Percentiles rank a stretch among this genome's conserved stretches.
Evolutionary conservation across 2,888 invertebrate species (phyloP).

Genomic region (Epiblema foenella): DNA sequence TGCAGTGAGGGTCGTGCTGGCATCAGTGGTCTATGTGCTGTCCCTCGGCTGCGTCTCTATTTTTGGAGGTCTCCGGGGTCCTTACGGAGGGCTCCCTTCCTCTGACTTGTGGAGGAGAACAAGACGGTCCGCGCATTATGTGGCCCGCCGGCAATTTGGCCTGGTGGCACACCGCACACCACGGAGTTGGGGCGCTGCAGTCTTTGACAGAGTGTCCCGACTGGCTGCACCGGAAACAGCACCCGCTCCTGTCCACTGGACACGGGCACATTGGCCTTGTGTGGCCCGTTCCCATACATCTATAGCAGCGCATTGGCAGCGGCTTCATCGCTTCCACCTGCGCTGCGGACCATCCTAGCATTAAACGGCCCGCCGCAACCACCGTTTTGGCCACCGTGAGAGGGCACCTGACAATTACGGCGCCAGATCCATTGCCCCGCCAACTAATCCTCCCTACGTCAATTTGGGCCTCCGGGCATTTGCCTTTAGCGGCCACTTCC

Average conservation of each 20-base stretch:
- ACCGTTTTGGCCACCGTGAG: not conserved
- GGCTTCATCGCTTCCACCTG: not conserved
- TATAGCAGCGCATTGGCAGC: conserved; percentile 4
- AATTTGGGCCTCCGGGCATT: not conserved
- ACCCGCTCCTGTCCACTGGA: not conserved
- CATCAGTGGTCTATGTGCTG: too few species aligned
- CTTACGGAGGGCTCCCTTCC: too few species aligned
- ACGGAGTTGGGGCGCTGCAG: not conserved
- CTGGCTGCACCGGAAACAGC: conserved; percentile 8
- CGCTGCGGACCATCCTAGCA: conserved; percentile 6
- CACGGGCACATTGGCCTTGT: conserved; percentile 3
- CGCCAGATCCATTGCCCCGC: not conserved
- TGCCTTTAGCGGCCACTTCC: not conserved
- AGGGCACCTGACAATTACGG: not conserved
- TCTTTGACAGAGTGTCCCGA: not conserved
- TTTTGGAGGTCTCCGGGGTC: too few species aligned
- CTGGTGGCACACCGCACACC: conserved; percentile 20
- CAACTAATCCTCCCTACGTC: not conserved
- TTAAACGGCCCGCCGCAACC: not conserved
- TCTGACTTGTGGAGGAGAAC: too few species aligned
- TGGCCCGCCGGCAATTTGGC: not conserved
- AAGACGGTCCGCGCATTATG: too few species aligned
- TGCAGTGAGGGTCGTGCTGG: too few species aligned
- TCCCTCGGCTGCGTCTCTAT: too few species aligned
- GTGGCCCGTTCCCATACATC: conserved; percentile 10